Conservation (phyloP, 1,140 invertebrate genomes). For the Homalodisca vitripennis region DNA sequence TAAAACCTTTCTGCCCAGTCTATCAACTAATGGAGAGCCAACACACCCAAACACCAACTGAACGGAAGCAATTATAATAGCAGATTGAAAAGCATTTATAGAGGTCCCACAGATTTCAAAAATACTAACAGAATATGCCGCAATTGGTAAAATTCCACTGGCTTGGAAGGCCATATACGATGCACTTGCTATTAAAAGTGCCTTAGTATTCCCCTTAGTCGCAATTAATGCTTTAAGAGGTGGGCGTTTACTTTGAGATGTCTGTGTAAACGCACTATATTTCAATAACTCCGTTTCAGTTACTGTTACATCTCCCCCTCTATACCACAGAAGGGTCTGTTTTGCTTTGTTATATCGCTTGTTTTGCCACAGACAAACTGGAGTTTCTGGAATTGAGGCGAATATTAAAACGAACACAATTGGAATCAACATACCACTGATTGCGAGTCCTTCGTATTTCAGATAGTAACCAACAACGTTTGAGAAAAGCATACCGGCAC, state of each 20-base stretch:
- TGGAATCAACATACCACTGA: conserved; percentile 48
- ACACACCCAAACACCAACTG: conserved; percentile 51
- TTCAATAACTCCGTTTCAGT: conserved; percentile 35
- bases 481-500: conserved; percentile 56
- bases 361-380: conserved; percentile 60
- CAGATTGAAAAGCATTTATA: conserved; percentile 61
- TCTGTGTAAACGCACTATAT: conserved; percentile 40
- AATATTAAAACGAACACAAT: conserved; percentile 50
- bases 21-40: conserved; percentile 58
- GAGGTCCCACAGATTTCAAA: conserved; percentile 70
- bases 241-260: background rate
- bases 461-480: conserved; percentile 53
- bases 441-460: conserved; percentile 48
- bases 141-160: conserved; percentile 80
- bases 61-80: conserved; percentile 73
- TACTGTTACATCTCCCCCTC: conserved; percentile 57
- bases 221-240: conserved; percentile 58
- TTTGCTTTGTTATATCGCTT: conserved; percentile 52
- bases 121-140: conserved; percentile 79
- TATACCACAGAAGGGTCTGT: conserved; percentile 56
- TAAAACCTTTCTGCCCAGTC: conserved; percentile 55
- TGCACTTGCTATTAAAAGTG: conserved; percentile 70
- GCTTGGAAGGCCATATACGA: conserved; percentile 83
- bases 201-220: conserved; percentile 59
- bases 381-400: conserved; percentile 52